Conservation (phyloP, 2,113 vertebrate species). For the Halichoeres trimaculatus region DNA sequence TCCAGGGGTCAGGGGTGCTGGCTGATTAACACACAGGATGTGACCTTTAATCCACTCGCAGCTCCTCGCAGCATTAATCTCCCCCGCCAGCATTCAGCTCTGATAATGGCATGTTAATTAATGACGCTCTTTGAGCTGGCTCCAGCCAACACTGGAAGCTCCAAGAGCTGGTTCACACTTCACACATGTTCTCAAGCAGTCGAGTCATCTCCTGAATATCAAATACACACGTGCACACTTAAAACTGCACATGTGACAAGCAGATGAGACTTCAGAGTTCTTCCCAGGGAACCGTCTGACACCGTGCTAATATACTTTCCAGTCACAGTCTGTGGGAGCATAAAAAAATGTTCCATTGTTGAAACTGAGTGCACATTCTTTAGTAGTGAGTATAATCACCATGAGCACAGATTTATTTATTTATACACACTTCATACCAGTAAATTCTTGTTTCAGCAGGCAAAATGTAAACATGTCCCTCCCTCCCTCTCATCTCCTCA, state of each 20-base stretch:
- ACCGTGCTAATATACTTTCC: not conserved
- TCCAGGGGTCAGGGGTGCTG: constrained; percentile 76
- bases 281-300: constrained; percentile 8
- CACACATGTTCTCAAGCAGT: constrained; percentile 43
- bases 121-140: constrained; percentile 74
- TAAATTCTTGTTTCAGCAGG: constrained; percentile 24
- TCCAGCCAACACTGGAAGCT: constrained; percentile 45
- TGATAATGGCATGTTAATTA: constrained; percentile 83
- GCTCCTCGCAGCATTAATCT: constrained; percentile 81
- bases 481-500: constrained; percentile 12
- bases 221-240: constrained; percentile 29
- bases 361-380: not conserved
- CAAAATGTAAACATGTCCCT: constrained; percentile 33
- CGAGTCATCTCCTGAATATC: constrained; percentile 49
- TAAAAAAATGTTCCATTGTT: constrained; percentile 32
- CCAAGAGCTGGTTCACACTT: constrained; percentile 63
- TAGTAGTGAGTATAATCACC: not conserved
- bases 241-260: constrained; percentile 10
- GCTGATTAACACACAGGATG: constrained; percentile 86
- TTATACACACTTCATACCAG: constrained; percentile 3
- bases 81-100: constrained; percentile 71
- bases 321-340: constrained; percentile 1
- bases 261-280: not conserved
- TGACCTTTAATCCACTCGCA: constrained; percentile 81
- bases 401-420: constrained; percentile 33